Evolutionary conservation across 1,140 invertebrate genomes (phyloP).

Genomic region (Drosophila subobscura): DNA sequence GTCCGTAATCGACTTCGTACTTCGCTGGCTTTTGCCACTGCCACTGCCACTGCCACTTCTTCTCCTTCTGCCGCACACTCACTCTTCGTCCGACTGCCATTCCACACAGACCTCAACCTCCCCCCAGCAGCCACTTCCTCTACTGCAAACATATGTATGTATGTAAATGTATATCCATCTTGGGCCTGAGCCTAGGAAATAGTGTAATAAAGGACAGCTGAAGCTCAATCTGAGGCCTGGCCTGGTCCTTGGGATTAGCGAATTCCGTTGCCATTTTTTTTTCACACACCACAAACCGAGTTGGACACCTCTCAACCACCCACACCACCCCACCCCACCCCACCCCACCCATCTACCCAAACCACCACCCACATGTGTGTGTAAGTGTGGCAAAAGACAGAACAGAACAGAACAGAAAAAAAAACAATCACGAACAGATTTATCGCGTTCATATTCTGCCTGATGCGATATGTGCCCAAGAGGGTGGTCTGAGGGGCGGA

Average conservation of each 20-base stretch:
- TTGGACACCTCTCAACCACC: constrained; percentile 44
- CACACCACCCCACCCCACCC: not conserved
- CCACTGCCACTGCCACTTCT: no score
- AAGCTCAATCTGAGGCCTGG: constrained; percentile 24
- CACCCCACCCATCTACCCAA: not conserved
- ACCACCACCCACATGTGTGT: not conserved
- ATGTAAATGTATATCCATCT: not conserved
- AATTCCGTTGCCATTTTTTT: constrained; percentile 74
- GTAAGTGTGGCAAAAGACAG: not conserved
- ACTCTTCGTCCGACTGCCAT: no score
- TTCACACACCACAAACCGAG: not conserved
- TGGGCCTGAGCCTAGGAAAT: constrained; percentile 55
- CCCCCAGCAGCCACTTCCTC: no score
- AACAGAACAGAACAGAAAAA: constrained; percentile 29
- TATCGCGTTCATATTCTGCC: constrained; percentile 80
- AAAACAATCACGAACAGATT: constrained; percentile 83
- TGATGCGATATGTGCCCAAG: constrained; percentile 77
- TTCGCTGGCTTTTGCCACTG: constrained; percentile 1
- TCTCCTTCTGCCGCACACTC: no score
- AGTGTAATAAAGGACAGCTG: constrained; percentile 79
- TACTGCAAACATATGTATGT: not conserved
- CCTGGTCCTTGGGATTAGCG: constrained; percentile 60
- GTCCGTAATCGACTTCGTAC: constrained; percentile 64
- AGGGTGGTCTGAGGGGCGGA: constrained; percentile 14
- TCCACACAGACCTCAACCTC: no score